Evolutionary conservation across 2,113 vertebrate species (phyloP), one percentile per base, ranked within the genome.

Genomic region (Platanista minor): DNA sequence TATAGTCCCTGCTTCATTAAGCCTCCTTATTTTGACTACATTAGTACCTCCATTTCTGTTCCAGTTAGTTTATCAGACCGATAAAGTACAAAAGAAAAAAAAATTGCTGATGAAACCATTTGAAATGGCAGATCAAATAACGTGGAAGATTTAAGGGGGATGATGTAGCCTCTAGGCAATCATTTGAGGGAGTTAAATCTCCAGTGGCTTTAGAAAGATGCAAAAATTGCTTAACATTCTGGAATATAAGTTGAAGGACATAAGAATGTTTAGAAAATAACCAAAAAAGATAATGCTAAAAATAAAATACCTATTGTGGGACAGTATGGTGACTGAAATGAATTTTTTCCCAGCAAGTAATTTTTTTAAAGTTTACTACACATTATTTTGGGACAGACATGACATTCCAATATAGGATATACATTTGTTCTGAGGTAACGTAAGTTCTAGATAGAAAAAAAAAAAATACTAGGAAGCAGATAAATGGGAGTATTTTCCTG

Each of bases 91-190:
- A 95, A 93, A 74, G 74, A 95, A 46, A 74, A 78, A 95, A 46
- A 94, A 98, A 97, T 54, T 97, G 94, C 98, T 98, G 97, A 98
- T 92, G 97, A 96, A 96, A 98, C 88, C 96, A 84, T 90, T 96
- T 94, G 96, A 97, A 98, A 97, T 95, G 93, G 93, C 90, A 97
- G 95, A 97, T 97, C 93, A 98, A 98, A 98, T 96, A 98, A 97
- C 75, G 90, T 97, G 86, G 69, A 97, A 97, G 97, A 97, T 84
- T 98, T 82, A 98, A 86, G 57, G 90, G 96, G 92, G 97, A 98
- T 98, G 98, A 98, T 83, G 52, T 96, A 96, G 96, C 95, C 96
- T 97, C 97, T 94, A 96, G 67, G 92, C 61, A 96, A 8, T 97
- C 96, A 97, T 96, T 96, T 97, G 95, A 97, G 95, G 74, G 71